These are phyloP conservation scores for Ardeotis arabs DNA, from an alignment of 2,113 vertebrate genomes.

Conservation along the genomic window DNA sequence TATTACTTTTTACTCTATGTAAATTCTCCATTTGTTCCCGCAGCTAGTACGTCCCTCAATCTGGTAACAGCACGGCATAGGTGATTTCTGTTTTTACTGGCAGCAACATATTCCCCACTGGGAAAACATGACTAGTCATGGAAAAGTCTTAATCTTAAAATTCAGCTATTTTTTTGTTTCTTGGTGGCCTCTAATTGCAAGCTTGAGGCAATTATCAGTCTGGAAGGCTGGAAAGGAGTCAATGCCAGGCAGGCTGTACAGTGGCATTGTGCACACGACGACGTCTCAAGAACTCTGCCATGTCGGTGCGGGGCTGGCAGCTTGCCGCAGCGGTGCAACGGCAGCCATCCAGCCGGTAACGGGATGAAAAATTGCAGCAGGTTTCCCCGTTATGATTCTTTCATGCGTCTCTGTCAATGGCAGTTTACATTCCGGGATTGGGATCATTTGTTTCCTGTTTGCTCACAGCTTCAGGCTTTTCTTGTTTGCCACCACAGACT, in stretches of 20 bases:
- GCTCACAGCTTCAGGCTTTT: constrained; percentile 88
- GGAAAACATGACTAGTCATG: constrained; percentile 37
- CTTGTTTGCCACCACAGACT: constrained; percentile 82
- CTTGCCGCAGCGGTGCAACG: not conserved
- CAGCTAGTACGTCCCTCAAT: not conserved
- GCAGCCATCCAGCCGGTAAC: constrained; percentile 50
- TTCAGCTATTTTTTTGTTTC: constrained; percentile 72
- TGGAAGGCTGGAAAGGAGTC: constrained; percentile 78
- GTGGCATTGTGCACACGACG: constrained; percentile 31
- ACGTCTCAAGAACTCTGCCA: constrained; percentile 28
- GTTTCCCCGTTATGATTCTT: constrained; percentile 68
- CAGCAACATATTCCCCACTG: not conserved
- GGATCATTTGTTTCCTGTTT: constrained; percentile 92
- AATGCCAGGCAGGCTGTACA: constrained; percentile 32
- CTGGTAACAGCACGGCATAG: not conserved
- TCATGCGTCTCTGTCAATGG: constrained; percentile 76
- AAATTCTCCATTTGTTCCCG: constrained; percentile 24
- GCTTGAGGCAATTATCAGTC: constrained; percentile 88
- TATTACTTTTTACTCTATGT: constrained; percentile 20
- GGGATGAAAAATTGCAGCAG: constrained; percentile 70
- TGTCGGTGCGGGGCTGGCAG: constrained; percentile 32
- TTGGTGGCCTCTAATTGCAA: constrained; percentile 87
- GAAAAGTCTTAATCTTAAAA: constrained; percentile 49
- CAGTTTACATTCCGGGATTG: constrained; percentile 77
- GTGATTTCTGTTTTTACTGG: constrained; percentile 39